A percentile compares a stretch with the other conserved stretches of the same genome.
Conservation (phyloP, 2,113 vertebrate genomes). For the Aleadryas rufinucha region DNA sequence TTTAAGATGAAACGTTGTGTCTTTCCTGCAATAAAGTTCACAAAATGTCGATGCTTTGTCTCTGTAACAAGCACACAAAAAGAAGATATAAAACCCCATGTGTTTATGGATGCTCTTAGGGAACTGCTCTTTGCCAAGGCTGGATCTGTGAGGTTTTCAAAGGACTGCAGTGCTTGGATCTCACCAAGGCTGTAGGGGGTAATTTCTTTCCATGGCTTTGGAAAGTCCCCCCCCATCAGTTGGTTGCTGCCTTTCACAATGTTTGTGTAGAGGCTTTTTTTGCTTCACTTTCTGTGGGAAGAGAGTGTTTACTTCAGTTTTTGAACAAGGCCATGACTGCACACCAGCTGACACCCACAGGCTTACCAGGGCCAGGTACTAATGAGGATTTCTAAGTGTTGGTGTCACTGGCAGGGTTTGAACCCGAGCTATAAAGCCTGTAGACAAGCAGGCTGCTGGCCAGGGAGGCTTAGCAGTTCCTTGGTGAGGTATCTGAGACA, state of each 20-base stretch:
- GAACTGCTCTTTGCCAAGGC: not conserved
- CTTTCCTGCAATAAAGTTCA: conserved; percentile 8
- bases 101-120: not conserved
- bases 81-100: not conserved
- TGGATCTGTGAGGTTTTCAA: not conserved
- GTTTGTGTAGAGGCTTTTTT: not conserved
- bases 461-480: not conserved
- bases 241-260: not conserved
- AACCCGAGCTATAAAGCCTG: not conserved
- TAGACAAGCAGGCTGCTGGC: not conserved
- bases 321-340: not conserved
- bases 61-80: not conserved
- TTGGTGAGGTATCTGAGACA: not conserved
- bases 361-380: not conserved
- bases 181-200: not conserved
- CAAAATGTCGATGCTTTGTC: not conserved
- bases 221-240: rapidly evolving
- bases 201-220: not conserved
- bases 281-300: not conserved
- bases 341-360: not conserved
- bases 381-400: not conserved
- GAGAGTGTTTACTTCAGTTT: not conserved
- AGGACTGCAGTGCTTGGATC: not conserved
- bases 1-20: not conserved
- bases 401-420: not conserved